Conservation (phyloP, 2,797 vertebrate species). For the Liasis olivaceus region DNA sequence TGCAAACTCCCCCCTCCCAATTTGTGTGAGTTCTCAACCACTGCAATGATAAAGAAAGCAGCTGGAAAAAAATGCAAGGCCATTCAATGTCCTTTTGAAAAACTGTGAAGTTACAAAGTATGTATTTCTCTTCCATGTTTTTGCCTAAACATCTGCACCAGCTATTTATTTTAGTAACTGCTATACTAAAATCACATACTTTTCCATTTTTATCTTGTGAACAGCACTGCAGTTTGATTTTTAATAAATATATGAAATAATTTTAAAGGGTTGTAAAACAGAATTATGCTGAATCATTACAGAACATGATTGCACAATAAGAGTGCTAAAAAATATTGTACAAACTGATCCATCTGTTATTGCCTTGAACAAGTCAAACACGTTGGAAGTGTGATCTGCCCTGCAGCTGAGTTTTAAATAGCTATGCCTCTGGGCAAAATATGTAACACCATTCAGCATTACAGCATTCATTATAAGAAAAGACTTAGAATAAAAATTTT, state of each 20-base stretch:
- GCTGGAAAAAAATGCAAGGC: background rate
- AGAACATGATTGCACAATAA: background rate
- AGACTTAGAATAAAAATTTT: background rate
- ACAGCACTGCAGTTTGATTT: background rate
- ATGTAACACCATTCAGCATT: background rate
- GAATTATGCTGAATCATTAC: background rate
- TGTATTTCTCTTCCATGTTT: background rate
- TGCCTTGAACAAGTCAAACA: background rate
- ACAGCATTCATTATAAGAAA: background rate
- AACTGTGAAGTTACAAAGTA: background rate
- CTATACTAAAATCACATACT: background rate
- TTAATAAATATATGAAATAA: background rate
- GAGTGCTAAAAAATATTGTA: background rate
- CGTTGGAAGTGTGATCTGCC: background rate
- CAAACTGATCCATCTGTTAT: background rate
- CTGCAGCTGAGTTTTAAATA: background rate
- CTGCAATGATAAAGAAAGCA: background rate
- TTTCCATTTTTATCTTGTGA: background rate
- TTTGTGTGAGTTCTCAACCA: background rate
- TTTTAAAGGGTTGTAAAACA: background rate
- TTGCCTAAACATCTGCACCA: background rate
- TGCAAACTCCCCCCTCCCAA: background rate
- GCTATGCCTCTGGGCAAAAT: background rate
- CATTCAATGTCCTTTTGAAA: background rate
- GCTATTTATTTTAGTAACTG: too few relatives aligned